Evolutionary conservation across 1,140 invertebrate species (phyloP).

Genomic region (Plectrocnemia conspersa): DNA sequence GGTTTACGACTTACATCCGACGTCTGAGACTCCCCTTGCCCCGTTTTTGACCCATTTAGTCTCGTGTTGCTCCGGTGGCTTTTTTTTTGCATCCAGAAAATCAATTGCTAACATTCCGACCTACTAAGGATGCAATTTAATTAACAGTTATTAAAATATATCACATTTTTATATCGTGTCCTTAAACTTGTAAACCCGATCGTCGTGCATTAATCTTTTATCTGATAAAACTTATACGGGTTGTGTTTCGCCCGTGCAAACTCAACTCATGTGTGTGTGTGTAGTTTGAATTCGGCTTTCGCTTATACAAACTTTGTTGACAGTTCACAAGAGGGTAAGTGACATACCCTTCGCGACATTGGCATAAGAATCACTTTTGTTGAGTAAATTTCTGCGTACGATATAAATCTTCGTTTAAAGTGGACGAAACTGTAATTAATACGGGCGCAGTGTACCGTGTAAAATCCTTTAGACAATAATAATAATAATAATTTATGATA

Average conservation of each 20-base stretch:
- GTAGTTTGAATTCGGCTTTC: constrained; percentile 5
- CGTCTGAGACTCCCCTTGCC: constrained; percentile 4
- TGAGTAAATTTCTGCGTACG: constrained; percentile 28
- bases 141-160: too few relatives aligned
- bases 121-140: too few relatives aligned
- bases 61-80: constrained; percentile 10
- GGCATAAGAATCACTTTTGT: too few relatives aligned
- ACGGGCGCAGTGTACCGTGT: background rate
- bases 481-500: too few relatives aligned
- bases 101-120: too few relatives aligned
- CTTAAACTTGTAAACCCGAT: too few relatives aligned
- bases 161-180: too few relatives aligned
- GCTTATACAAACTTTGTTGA: constrained; percentile 23
- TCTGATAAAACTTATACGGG: too few relatives aligned
- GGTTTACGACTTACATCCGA: constrained; percentile 1
- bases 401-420: constrained; percentile 22
- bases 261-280: background rate
- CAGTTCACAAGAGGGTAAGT: constrained; percentile 17
- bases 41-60: constrained; percentile 6
- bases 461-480: too few relatives aligned
- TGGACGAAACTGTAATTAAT: background rate
- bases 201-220: too few relatives aligned
- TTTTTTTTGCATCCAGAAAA: too few relatives aligned
- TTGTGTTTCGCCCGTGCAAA: constrained; percentile 13
- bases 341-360: too few relatives aligned